Percentiles rank a stretch among this genome's conserved stretches.
Evolutionary conservation across 2,888 invertebrate genomes (phyloP).

Genomic region (Smittia sp.): DNA sequence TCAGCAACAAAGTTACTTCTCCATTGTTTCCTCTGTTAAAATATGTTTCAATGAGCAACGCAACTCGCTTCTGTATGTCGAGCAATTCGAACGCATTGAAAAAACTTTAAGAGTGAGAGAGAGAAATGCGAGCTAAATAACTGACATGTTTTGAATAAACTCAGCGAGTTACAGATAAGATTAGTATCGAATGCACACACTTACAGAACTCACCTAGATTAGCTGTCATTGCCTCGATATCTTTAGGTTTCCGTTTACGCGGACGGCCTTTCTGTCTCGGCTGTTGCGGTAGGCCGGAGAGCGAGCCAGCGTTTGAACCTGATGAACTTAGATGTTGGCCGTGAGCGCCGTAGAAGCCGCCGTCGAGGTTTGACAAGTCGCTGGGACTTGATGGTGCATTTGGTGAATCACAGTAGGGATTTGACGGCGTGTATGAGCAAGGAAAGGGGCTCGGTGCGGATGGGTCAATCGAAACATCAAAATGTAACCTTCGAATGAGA

Average conservation of each 20-base stretch:
- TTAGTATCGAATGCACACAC: slow-evolving; percentile 5
- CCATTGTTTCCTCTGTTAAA: background rate
- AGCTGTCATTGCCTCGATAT: slow-evolving; percentile 80
- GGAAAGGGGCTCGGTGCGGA: slow-evolving; percentile 37
- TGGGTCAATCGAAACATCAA: slow-evolving; percentile 33
- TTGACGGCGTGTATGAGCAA: slow-evolving; percentile 29
- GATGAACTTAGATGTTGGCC: slow-evolving; percentile 46
- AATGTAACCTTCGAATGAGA: slow-evolving; percentile 24
- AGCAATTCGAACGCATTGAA: background rate
- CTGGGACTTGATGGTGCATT: slow-evolving; percentile 54
- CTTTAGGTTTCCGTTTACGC: slow-evolving; percentile 88
- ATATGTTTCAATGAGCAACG: slow-evolving; percentile 3
- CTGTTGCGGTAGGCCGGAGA: slow-evolving; percentile 59
- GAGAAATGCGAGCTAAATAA: slow-evolving; percentile 17
- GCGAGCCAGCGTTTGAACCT: slow-evolving; percentile 50
- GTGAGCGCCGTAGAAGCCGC: slow-evolving; percentile 58
- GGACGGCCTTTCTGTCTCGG: slow-evolving; percentile 91
- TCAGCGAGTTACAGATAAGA: slow-evolving; percentile 23
- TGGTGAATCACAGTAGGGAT: slow-evolving; percentile 46
- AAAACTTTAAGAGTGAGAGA: background rate
- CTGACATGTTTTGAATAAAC: slow-evolving; percentile 33
- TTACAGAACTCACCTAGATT: slow-evolving; percentile 69
- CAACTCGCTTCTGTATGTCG: background rate
- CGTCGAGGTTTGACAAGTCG: slow-evolving; percentile 44
- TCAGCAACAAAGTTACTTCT: background rate